Conservation (phyloP, 2,113 vertebrate species). For the Lethenteron reissneri region DNA sequence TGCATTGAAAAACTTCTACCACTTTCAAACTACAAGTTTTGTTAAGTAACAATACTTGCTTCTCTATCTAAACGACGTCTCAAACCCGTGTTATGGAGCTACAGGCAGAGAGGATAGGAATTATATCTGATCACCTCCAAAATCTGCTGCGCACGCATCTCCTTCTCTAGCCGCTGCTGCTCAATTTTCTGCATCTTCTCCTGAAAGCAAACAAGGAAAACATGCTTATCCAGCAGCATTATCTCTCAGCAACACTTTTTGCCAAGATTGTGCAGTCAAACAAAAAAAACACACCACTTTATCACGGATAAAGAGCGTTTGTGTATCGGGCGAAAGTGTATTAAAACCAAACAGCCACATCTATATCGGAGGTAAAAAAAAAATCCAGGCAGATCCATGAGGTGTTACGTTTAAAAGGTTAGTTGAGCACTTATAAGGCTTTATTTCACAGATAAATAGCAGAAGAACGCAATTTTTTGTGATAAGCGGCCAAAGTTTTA, state of each 20-base stretch:
- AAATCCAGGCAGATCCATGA: conserved; percentile 15
- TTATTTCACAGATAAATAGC: too few relatives aligned
- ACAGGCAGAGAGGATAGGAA: too few relatives aligned
- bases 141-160: conserved; percentile 82
- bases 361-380: conserved; percentile 17
- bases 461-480: too few relatives aligned
- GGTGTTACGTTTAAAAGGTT: too few relatives aligned
- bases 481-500: too few relatives aligned
- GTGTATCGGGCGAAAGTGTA: conserved; percentile 10
- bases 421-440: too few relatives aligned
- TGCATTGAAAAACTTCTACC: background rate
- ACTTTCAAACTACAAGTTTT: background rate
- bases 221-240: background rate
- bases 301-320: background rate
- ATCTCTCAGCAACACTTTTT: background rate
- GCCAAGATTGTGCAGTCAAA: background rate
- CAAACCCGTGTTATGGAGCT: too few relatives aligned
- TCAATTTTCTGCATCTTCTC: conserved; percentile 91
- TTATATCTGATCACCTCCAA: conserved; percentile 40
- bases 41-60: background rate
- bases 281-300: background rate
- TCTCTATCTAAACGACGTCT: background rate
- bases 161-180: conserved; percentile 83
- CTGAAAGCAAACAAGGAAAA: conserved; percentile 19
- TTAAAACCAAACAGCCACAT: conserved; percentile 14